Evolutionary conservation across 2,113 vertebrate species (phyloP).

Genomic region (Spea bombifrons): DNA sequence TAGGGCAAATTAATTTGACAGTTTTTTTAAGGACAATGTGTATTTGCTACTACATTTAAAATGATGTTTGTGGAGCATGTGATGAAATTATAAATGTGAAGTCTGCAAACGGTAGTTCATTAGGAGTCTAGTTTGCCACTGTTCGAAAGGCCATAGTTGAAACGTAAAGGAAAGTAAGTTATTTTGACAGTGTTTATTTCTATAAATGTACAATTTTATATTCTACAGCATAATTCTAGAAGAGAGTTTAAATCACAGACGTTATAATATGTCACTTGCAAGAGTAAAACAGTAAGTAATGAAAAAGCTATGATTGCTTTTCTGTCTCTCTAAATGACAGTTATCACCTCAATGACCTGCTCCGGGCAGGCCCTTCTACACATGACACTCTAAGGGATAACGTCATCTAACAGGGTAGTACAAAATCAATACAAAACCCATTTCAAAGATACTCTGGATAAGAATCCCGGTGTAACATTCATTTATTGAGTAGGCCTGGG

Average conservation of each 20-base stretch:
- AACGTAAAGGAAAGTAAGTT: background rate
- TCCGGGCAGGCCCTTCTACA: conserved; percentile 91
- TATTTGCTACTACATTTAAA: too few relatives aligned
- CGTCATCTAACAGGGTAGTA: conserved; percentile 99
- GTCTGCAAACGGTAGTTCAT: background rate
- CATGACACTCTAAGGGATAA: conserved; percentile 98
- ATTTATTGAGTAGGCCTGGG: conserved; percentile 98
- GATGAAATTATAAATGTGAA: background rate
- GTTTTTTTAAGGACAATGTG: too few relatives aligned
- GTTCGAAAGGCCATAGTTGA: background rate
- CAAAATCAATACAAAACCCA: conserved; percentile 99
- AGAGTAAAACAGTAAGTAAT: conserved; percentile 98
- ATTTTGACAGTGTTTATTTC: conserved; percentile 91
- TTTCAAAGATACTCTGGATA: conserved; percentile 95
- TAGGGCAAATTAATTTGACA: too few relatives aligned
- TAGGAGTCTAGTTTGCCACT: background rate
- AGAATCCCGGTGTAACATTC: conserved; percentile 88
- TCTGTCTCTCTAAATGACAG: conserved; percentile 99
- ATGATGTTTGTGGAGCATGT: too few relatives aligned
- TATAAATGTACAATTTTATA: conserved; percentile 91
- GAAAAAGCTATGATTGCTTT: conserved; percentile 99
- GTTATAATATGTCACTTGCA: conserved; percentile 95
- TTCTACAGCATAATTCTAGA: conserved; percentile 99
- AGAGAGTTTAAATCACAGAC: conserved; percentile 97
- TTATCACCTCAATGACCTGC: conserved; percentile 99